Conservation (phyloP, 2,888 invertebrate species). For the Pyrochroa serraticornis region DNA sequence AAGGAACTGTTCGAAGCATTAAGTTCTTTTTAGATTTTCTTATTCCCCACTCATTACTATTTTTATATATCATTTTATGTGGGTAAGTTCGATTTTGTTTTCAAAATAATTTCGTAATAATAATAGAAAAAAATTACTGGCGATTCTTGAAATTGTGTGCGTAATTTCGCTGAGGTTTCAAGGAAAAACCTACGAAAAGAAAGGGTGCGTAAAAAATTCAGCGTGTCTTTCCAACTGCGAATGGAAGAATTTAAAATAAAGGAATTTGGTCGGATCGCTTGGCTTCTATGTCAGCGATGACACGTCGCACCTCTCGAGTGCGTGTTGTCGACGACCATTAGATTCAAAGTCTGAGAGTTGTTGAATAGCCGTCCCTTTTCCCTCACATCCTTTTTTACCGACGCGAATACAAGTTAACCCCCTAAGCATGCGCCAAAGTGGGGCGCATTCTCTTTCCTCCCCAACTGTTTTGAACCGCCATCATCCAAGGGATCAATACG, state of each 20-base stretch:
- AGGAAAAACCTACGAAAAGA: too few relatives aligned
- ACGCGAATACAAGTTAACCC: conserved; percentile 11
- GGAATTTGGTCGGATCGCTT: too few relatives aligned
- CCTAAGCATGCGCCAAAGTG: conserved; percentile 29
- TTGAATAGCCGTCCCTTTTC: conserved; percentile 41
- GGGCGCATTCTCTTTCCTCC: conserved; percentile 34
- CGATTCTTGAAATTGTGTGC: too few relatives aligned
- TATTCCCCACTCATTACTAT: background rate
- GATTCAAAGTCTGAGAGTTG: conserved; percentile 41
- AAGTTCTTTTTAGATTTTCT: background rate
- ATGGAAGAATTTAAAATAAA: too few relatives aligned
- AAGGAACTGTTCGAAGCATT: background rate
- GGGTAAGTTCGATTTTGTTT: too few relatives aligned
- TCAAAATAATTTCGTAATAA: too few relatives aligned
- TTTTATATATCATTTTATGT: background rate
- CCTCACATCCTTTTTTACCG: conserved; percentile 29
- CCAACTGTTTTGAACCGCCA: conserved; percentile 35
- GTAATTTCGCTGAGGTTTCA: too few relatives aligned
- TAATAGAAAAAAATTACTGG: too few relatives aligned
- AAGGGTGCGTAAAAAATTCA: too few relatives aligned
- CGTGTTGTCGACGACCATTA: conserved; percentile 41
- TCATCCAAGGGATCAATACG: conserved; percentile 45
- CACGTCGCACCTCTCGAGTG: background rate
- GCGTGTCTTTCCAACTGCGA: too few relatives aligned
- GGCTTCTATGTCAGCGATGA: too few relatives aligned